Evolutionary conservation across 2,113 vertebrate species (phyloP), one percentile per base, ranked within the genome.

Genomic region (Rhinolophus sinicus): DNA sequence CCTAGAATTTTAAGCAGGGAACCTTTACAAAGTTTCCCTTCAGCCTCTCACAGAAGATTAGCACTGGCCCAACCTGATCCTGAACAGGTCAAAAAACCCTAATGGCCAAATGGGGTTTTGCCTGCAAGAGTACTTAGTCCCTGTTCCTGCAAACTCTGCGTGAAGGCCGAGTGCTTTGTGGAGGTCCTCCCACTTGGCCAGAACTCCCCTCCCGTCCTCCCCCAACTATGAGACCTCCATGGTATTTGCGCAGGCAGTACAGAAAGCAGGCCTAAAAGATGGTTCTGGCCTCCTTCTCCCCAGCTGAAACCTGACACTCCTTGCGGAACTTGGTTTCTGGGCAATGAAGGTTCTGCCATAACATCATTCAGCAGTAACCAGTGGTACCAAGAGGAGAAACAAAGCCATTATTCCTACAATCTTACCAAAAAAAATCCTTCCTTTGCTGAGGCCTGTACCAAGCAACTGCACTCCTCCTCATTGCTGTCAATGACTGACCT

Each of bases 241-340:
- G 30, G 14, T 65, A 72, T 82, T 95, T 47, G 70, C 64, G 86
- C 12, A 60, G 26, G 44, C 67, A 84, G 50, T 69, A 18, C 44
- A 81, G 44, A 93, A 90, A 58, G 67, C 60, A 54, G n/a, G n/a
- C 12, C 30, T 67, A 24, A 92, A 83, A 92, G 35, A 82, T 65
- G 40, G 35, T 82, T 84, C 50, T 83, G 64, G 92, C 82, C 13
- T 24, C 38, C 40, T n/a, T 87, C 38, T 35, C 64, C 78, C 54
- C 67, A 56, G 40, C 22, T 96, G 82, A 94, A 90, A 96, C 56
- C 30, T 84, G 35, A 75, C 24, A 78, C 26, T 65, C 50, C 86
- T 87, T 93, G 82, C 93, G 26, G 52, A 93, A 96, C 62, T 54
- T 88, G 50, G 10, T 88, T 96, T 93, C 92, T 87, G 22, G n/a